Percentiles rank a stretch among this genome's conserved stretches.
phyloP scores from a whole-genome alignment of 2,888 invertebrate species.

The Eumacrocentrus americanus region DNA sequence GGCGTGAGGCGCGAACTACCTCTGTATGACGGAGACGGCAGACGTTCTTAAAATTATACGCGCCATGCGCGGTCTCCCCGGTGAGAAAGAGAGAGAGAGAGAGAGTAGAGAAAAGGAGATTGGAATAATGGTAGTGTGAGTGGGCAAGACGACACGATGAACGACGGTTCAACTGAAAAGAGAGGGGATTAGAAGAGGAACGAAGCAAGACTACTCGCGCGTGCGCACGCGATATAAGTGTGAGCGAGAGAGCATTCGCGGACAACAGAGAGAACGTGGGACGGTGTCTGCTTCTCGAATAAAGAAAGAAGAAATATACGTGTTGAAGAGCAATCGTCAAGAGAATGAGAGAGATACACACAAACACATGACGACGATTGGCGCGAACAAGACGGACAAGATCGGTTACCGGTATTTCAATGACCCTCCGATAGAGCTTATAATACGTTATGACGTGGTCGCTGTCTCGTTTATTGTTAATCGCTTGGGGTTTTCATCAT shows the following conservation, averaged over 20 bases:
- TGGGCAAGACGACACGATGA: slow-evolving; percentile 13
- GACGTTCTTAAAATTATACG: slow-evolving; percentile 56
- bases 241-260: slow-evolving; percentile 4
- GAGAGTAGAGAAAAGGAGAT: slow-evolving; percentile 27
- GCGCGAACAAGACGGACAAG: slow-evolving; percentile 52
- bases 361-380: slow-evolving; percentile 16
- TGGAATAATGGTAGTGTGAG: slow-evolving; percentile 12
- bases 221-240: slow-evolving; percentile 9
- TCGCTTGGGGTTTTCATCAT: slow-evolving; percentile 41
- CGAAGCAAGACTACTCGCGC: slow-evolving; percentile 24
- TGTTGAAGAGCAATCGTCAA: background rate
- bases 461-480: slow-evolving; percentile 54
- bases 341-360: slow-evolving; percentile 4
- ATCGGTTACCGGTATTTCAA: slow-evolving; percentile 54
- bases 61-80: slow-evolving; percentile 47
- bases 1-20: background rate
- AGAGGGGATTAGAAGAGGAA: slow-evolving; percentile 21
- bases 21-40: slow-evolving; percentile 31
- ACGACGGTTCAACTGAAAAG: slow-evolving; percentile 3
- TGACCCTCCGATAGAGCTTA: slow-evolving; percentile 16
- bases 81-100: slow-evolving; percentile 35
- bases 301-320: slow-evolving; percentile 1
- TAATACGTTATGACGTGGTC: slow-evolving; percentile 33
- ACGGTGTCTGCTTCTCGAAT: slow-evolving; percentile 26
- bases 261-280: slow-evolving; percentile 15